Evolutionary conservation across 2,113 vertebrate genomes (phyloP).

Genomic region (Felis chaus): DNA sequence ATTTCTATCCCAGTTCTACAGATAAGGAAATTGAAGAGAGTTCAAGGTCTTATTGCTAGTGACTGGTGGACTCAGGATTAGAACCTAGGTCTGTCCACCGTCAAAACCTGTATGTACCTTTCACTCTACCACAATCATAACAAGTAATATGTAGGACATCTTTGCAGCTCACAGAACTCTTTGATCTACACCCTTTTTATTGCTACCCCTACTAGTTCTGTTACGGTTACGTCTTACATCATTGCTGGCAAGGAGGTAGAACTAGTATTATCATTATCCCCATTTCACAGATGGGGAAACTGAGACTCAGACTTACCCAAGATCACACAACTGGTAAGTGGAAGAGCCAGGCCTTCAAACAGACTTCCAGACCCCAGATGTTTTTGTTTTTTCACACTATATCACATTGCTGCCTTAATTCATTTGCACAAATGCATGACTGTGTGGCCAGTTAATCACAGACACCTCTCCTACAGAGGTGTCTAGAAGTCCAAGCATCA

Average conservation of each 20-base stretch:
- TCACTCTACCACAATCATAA: not conserved
- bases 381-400: not conserved
- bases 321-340: constrained; percentile 46
- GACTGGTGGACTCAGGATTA: not conserved
- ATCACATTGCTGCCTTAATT: not conserved
- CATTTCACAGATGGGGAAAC: constrained; percentile 7
- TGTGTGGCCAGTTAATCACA: not conserved
- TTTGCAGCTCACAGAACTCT: not conserved
- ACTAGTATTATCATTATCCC: not conserved
- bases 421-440: constrained; percentile 17
- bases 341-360: not conserved
- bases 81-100: not conserved
- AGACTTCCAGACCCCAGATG: not conserved
- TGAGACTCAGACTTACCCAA: constrained; percentile 46
- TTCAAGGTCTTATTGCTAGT: not conserved
- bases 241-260: not conserved
- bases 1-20: not conserved
- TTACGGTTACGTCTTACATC: not conserved
- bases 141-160: not conserved
- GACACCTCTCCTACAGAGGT: constrained; percentile 14
- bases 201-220: not conserved
- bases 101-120: not conserved
- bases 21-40: not conserved
- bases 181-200: not conserved
- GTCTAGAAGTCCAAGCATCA: not conserved